Evolutionary conservation across 2,797 vertebrate genomes (phyloP).

Genomic region (Anniella stebbinsi): DNA sequence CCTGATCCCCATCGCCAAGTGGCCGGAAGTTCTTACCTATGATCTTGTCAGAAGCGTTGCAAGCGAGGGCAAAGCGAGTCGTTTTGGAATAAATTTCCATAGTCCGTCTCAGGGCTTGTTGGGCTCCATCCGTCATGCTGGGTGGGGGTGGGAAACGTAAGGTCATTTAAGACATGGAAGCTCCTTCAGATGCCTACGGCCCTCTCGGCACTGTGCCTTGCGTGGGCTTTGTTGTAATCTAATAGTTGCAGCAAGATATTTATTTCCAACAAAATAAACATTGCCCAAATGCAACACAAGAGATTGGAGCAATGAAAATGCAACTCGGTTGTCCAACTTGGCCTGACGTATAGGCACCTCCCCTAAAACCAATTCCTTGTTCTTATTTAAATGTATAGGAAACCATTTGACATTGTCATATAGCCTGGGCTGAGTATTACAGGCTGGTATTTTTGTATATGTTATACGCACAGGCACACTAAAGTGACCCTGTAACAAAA

Average conservation of each 20-base stretch:
- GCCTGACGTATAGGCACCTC: not conserved
- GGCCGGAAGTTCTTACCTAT: constrained; percentile 81
- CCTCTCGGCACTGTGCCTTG: not conserved
- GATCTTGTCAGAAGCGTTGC: constrained; percentile 97
- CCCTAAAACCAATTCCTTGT: not conserved
- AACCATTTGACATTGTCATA: too few species aligned
- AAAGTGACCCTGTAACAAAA: too few species aligned
- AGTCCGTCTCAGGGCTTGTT: constrained; percentile 95
- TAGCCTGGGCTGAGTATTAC: too few species aligned
- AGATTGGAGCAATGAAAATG: not conserved
- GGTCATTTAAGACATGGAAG: constrained; percentile 27
- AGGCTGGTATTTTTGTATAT: too few species aligned
- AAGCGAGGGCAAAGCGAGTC: constrained; percentile 94
- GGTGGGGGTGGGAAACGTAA: constrained; percentile 23
- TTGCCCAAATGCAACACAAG: not conserved
- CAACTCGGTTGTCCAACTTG: not conserved
- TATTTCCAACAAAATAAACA: not conserved
- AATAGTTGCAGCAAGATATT: not conserved
- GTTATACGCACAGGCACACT: too few species aligned
- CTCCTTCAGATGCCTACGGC: not conserved
- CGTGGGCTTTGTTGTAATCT: not conserved
- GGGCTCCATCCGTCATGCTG: constrained; percentile 98
- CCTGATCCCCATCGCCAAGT: too few species aligned
- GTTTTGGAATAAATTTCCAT: constrained; percentile 99
- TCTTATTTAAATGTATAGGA: not conserved